Evolutionary conservation across 2,797 vertebrate species (phyloP).

Genomic region (Brachyrhaphis roseni): DNA sequence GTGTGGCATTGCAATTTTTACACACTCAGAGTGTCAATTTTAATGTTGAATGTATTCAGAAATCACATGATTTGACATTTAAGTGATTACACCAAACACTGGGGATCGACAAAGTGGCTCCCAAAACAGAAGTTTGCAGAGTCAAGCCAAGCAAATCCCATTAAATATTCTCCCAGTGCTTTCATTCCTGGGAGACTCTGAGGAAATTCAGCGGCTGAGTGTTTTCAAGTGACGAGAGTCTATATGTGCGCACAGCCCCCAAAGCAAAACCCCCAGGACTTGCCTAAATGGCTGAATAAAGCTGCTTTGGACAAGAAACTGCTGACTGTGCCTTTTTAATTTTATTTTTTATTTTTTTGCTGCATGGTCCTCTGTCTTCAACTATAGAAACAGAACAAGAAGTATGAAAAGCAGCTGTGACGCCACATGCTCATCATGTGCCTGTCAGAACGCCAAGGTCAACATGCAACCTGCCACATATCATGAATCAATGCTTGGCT

Average conservation of each 20-base stretch:
- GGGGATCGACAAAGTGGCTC: constrained; percentile 36
- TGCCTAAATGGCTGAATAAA: constrained; percentile 66
- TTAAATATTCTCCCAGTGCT: constrained; percentile 49
- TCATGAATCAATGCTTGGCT: constrained; percentile 40
- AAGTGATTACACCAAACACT: constrained; percentile 21
- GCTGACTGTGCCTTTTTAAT: constrained; percentile 64
- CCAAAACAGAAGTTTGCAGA: constrained; percentile 54
- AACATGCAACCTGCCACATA: constrained; percentile 46
- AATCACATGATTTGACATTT: constrained; percentile 9
- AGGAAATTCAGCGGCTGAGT: constrained; percentile 78
- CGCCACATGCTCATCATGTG: constrained; percentile 61
- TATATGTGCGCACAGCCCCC: constrained; percentile 29
- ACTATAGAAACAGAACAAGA: constrained; percentile 71
- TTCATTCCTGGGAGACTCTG: constrained; percentile 69
- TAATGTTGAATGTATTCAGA: constrained; percentile 14
- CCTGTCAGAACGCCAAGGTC: constrained; percentile 68
- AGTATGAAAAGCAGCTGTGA: constrained; percentile 43
- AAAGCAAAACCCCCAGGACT: constrained; percentile 56
- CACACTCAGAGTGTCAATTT: constrained; percentile 10
- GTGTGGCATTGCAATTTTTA: constrained; percentile 21
- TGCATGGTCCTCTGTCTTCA: constrained; percentile 62
- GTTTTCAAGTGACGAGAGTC: constrained; percentile 61
- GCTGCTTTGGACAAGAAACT: constrained; percentile 65
- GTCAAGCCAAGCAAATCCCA: constrained; percentile 52
- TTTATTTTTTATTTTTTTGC: constrained; percentile 52